Base-by-base conservation (phyloP, 2,797 vertebrate genomes). In the Cryptoblepharus egeriae region DNA sequence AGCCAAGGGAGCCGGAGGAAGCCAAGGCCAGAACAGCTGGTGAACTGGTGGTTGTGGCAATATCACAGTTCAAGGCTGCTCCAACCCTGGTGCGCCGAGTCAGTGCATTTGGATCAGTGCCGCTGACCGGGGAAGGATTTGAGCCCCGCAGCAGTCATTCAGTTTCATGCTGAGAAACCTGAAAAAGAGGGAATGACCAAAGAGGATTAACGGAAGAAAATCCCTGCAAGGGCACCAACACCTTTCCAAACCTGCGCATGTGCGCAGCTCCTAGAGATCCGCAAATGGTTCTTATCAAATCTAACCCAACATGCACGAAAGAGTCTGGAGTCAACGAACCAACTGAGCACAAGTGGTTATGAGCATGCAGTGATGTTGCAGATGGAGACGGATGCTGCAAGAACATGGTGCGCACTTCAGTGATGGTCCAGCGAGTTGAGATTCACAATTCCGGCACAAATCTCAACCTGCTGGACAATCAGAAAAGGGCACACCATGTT, bases 141-240 rank as follows among this genome's bases (percentile, higher is more conserved):
- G 11, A 1, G 32, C 11, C 16, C 37, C 3, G 55, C 12, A 12
- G 30, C 39, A 5, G 30, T 69, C 81, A 81, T 79, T 72, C 87
- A 84, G 84, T 82, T 82, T 81, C 89, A 87, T 91, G 82, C 87
- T 72, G 86, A 86, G 71, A 84, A 80, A 84, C 91, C 93, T 94
- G 85, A 77, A 89, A 89, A 88, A 89, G 89, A 90, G 92, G 82
- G 79, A 80, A 24, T 22, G 3, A 9, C 87, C n/a, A 82, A 83
- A 5, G 80, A 79, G 81, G 85, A 80, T 65, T 73, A 61, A 87
- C 88, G 80, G 64, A 0, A 26, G 37, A 28, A 55, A 1, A 15
- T 39, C 2, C 24, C 35, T 61, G 20, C 8, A 26, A 8, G 13
- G 15, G 7, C 42, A 26, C 20, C 7, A 3, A 0, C 0, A 16